A percentile compares a stretch with the other conserved stretches of the same genome.
phyloP scores from a whole-genome alignment of 2,888 invertebrate species.

The Tenthredo mesomela region DNA sequence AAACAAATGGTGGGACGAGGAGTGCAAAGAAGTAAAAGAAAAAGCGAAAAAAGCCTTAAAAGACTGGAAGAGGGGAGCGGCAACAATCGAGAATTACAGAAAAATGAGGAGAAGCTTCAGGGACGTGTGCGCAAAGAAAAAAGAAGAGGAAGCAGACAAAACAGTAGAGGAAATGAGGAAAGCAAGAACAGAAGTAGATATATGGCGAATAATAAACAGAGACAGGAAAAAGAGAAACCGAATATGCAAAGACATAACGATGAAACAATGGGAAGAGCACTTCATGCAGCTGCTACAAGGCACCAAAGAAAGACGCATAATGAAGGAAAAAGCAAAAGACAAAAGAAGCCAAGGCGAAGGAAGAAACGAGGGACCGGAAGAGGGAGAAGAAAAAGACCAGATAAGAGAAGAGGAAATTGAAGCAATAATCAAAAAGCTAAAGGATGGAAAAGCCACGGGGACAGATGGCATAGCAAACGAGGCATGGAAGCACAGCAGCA shows the following conservation, averaged over 20 bases:
- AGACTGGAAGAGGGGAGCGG: background rate
- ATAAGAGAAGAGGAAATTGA: background rate
- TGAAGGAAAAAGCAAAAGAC: slow-evolving; percentile 22
- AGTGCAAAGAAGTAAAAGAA: background rate
- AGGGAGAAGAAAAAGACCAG: background rate
- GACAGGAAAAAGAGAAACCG: slow-evolving; percentile 6
- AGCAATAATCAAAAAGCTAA: background rate
- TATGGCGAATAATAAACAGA: slow-evolving; percentile 20
- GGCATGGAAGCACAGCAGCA: background rate
- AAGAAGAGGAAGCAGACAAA: background rate
- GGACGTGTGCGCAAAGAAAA: background rate
- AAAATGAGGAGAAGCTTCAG: background rate
- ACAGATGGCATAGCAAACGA: background rate
- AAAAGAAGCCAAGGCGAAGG: background rate
- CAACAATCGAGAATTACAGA: background rate
- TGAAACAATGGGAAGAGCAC: slow-evolving; percentile 15
- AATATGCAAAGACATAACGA: background rate
- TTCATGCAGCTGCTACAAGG: slow-evolving; percentile 20
- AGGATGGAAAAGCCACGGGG: background rate
- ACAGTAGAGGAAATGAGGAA: background rate
- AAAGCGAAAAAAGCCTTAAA: background rate
- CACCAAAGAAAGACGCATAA: slow-evolving; percentile 36
- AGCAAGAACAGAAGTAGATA: background rate
- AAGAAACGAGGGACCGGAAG: background rate
- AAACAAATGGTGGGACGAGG: slow-evolving; percentile 30